Percentiles rank a stretch among this genome's conserved stretches.
Conservation (phyloP, 2,113 vertebrate species). For the Nesospiza acunhae region DNA sequence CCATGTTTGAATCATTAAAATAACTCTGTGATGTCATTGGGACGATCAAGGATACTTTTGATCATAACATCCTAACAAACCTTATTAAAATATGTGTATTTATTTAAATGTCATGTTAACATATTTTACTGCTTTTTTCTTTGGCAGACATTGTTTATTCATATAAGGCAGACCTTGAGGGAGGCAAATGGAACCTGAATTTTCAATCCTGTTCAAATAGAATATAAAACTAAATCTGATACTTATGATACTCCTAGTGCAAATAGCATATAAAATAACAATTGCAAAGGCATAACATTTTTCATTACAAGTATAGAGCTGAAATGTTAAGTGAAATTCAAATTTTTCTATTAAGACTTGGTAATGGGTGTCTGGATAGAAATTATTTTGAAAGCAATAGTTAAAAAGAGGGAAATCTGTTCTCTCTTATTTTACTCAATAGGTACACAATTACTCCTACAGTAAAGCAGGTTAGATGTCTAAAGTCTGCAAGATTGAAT, state of each 20-base stretch:
- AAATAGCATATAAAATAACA: background rate
- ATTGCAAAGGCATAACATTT: background rate
- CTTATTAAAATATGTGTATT: background rate
- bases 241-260: background rate
- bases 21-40: background rate
- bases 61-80: background rate
- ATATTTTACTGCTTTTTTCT: background rate
- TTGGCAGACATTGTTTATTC: background rate
- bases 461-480: conserved; percentile 16
- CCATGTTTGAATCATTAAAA: background rate
- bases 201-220: background rate
- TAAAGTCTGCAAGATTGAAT: background rate
- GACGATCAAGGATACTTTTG: background rate
- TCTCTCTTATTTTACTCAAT: background rate
- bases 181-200: background rate
- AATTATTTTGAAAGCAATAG: background rate
- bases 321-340: background rate
- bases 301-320: background rate
- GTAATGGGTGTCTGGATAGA: background rate
- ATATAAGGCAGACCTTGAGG: background rate
- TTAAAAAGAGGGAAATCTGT: background rate
- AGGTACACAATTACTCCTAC: background rate
- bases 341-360: background rate
- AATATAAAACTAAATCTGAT: background rate
- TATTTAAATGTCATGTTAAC: background rate